phyloP scores from a whole-genome alignment of 2,113 vertebrate species.

The Gadus chalcogrammus region DNA sequence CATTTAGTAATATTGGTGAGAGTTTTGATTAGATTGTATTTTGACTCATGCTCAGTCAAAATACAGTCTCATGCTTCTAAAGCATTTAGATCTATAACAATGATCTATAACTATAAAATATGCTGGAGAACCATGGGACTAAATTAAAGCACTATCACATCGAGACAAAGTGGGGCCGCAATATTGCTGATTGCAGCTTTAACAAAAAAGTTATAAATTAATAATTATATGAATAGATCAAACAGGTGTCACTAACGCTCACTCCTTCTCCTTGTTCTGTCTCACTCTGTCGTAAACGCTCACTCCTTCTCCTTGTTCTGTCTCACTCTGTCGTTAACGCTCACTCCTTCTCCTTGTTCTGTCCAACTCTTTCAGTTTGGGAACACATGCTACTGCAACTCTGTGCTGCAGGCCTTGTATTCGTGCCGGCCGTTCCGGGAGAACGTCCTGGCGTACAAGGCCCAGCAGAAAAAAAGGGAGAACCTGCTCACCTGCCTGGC shows the following conservation, averaged over 20 bases:
- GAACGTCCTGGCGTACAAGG: constrained; percentile 95
- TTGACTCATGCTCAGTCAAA: too few species aligned
- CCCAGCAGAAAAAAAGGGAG: constrained; percentile 98
- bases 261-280: not conserved
- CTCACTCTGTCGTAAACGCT: not conserved
- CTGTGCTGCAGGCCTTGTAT: constrained; percentile 94
- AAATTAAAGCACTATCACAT: too few species aligned
- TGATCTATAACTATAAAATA: too few species aligned
- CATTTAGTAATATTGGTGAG: not conserved
- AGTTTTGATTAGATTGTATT: too few species aligned
- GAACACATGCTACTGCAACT: constrained; percentile 99
- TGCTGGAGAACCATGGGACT: too few species aligned
- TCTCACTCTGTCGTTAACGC: not conserved
- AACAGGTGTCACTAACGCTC: too few species aligned
- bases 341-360: not conserved
- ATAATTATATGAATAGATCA: too few species aligned
- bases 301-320: not conserved
- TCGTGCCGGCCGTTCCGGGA: constrained; percentile 97
- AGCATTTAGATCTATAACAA: too few species aligned
- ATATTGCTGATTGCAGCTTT: too few species aligned
- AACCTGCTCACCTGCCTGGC: constrained; percentile 95
- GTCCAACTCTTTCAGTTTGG: constrained; percentile 79
- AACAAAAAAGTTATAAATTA: too few species aligned
- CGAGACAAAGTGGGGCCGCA: too few species aligned
- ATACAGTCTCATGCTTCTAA: too few species aligned